A percentile compares a stretch with the other conserved stretches of the same genome.
These are phyloP conservation scores for Apis mellifera DNA, from an alignment of 1,140 invertebrate species.

Conservation along the genomic window Amel_HAv3.1 CM009931.2:2903001-2903500, in stretches of 20 bases:
- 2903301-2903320: too few species aligned
- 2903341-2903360: too few species aligned
- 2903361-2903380: neutral
- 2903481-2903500: constrained; percentile 61
- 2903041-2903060: constrained; percentile 10
- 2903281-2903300: too few species aligned
- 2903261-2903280: too few species aligned
- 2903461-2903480: neutral
- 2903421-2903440: constrained; percentile 29
- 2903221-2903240: too few species aligned
- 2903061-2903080: constrained; percentile 55
- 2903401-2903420: neutral
- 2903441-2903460: constrained; percentile 20
- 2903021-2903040: neutral
- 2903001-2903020: neutral
- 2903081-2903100: constrained; percentile 49
- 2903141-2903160: too few species aligned
- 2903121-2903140: neutral
- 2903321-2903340: too few species aligned
- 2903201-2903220: too few species aligned
- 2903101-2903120: constrained; percentile 55
- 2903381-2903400: too few species aligned
- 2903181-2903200: too few species aligned
- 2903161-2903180: too few species aligned
- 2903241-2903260: too few species aligned